Percentiles rank a stretch among this genome's conserved stretches.
Conservation (phyloP, 2,113 vertebrate species). For the Camelus dromedarius region DNA sequence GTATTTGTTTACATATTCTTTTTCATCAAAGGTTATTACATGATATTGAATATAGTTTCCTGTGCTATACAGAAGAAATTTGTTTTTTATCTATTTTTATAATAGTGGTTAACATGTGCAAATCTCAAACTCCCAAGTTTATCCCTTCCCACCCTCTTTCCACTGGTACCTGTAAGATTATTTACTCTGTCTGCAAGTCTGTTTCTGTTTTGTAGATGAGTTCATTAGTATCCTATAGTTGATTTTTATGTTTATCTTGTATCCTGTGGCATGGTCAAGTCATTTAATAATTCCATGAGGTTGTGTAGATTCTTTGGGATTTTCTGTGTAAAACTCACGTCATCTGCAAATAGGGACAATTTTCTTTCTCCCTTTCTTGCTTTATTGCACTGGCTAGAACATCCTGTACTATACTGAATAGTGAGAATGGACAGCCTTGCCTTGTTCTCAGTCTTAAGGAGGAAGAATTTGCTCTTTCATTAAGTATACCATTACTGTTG, state of each 20-base stretch:
- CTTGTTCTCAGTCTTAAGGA: background rate
- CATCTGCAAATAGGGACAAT: background rate
- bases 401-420: background rate
- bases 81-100: too few relatives aligned
- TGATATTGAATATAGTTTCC: too few relatives aligned
- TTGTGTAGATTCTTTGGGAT: background rate
- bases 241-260: background rate
- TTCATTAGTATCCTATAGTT: background rate
- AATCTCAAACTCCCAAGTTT: too few relatives aligned
- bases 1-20: too few relatives aligned
- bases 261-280: background rate
- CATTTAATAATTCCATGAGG: background rate
- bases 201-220: too few relatives aligned
- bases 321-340: background rate
- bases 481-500: background rate
- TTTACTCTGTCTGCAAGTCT: too few relatives aligned
- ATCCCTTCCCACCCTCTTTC: too few relatives aligned
- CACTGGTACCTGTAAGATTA: too few relatives aligned
- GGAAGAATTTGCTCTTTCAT: background rate
- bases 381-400: background rate
- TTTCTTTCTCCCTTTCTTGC: slow-evolving; percentile 16
- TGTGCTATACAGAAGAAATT: too few relatives aligned
- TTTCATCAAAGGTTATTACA: too few relatives aligned
- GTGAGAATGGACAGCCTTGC: background rate
- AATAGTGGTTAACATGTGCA: too few relatives aligned